phyloP scores from a whole-genome alignment of 2,888 invertebrate species.

The Chirona hameri region DNA sequence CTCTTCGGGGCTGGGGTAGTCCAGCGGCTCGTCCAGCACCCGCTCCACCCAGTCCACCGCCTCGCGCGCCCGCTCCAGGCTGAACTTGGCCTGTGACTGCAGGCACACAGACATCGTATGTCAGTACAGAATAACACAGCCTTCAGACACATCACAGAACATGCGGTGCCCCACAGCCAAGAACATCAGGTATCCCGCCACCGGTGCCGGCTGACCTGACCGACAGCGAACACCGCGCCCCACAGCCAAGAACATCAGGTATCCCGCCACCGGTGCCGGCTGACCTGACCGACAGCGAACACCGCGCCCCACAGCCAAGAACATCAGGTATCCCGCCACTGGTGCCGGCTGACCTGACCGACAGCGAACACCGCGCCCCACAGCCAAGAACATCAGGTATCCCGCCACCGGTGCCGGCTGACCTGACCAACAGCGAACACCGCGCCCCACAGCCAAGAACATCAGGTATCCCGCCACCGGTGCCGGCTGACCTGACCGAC shows the following conservation, averaged over 20 bases:
- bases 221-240: neutral
- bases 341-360: neutral
- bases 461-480: neutral
- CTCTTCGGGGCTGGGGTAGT: constrained; percentile 43
- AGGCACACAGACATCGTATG: neutral
- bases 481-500: neutral
- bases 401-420: neutral
- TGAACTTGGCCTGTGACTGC: constrained; percentile 53
- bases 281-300: neutral
- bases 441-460: neutral
- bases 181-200: neutral
- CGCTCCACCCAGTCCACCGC: constrained; percentile 51
- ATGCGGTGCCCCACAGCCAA: neutral
- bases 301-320: neutral
- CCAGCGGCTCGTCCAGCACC: constrained; percentile 45
- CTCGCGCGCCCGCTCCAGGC: constrained; percentile 49
- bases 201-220: neutral
- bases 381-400: neutral
- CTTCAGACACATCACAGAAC: neutral
- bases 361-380: neutral
- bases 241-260: neutral
- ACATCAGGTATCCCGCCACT: neutral
- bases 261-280: neutral
- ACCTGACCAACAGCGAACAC: neutral
- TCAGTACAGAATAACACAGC: neutral